A percentile compares a stretch with the other conserved stretches of the same genome.
Conservation (phyloP, 2,888 invertebrate genomes). For the Pocota personata region DNA sequence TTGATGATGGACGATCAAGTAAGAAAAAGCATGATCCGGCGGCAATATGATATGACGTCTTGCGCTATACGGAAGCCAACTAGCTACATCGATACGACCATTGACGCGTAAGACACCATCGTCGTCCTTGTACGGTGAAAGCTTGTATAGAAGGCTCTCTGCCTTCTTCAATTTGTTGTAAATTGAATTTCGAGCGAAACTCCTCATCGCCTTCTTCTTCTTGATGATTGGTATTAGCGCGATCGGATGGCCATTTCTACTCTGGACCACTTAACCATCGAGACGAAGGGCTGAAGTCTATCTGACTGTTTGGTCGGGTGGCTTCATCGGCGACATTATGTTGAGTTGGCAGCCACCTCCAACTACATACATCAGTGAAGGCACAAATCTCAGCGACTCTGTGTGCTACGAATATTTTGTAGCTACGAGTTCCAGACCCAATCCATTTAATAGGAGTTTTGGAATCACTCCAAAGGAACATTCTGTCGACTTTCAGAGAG, state of each 20-base stretch:
- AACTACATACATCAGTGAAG: not conserved
- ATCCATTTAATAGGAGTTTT: not conserved
- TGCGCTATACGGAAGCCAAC: constrained; percentile 40
- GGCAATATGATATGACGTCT: constrained; percentile 44
- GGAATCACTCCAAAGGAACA: too few relatives aligned
- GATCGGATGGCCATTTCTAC: too few relatives aligned
- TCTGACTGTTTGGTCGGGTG: too few relatives aligned
- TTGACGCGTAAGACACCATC: constrained; percentile 25
- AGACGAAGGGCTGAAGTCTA: too few relatives aligned
- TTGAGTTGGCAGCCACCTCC: constrained; percentile 72
- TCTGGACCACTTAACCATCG: too few relatives aligned
- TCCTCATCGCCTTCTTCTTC: too few relatives aligned
- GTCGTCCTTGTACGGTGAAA: constrained; percentile 13
- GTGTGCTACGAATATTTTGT: constrained; percentile 1
- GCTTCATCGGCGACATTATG: constrained; percentile 58
- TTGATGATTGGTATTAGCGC: too few relatives aligned
- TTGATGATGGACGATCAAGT: not conserved
- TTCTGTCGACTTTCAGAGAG: too few relatives aligned
- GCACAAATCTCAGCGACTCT: constrained; percentile 61
- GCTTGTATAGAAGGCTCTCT: not conserved
- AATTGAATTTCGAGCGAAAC: too few relatives aligned
- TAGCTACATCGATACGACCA: constrained; percentile 50
- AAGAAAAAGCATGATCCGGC: not conserved
- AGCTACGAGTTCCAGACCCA: not conserved
- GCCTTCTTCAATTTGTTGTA: not conserved